A percentile compares a stretch with the other conserved stretches of the same genome.
These are phyloP conservation scores for Dendrocopos noguchii DNA, from an alignment of 2,113 vertebrate genomes.

Conservation along the genomic window DNA sequence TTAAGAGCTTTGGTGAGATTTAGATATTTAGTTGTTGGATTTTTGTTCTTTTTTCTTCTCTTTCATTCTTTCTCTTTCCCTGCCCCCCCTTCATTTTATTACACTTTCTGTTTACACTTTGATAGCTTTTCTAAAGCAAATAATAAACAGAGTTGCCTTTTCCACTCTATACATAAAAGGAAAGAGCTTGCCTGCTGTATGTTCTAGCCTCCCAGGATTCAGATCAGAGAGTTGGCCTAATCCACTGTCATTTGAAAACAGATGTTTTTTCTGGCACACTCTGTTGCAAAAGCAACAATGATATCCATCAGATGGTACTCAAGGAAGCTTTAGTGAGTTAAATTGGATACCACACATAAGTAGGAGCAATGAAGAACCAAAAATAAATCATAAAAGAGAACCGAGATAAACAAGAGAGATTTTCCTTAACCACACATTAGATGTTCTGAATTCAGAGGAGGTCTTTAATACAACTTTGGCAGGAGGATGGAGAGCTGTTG, in stretches of 20 bases:
- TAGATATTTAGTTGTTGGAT: background rate
- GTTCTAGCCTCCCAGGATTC: background rate
- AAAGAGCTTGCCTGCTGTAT: slow-evolving; percentile 3
- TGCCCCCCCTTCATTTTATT: background rate
- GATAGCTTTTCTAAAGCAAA: slow-evolving; percentile 41
- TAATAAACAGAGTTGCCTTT: slow-evolving; percentile 46
- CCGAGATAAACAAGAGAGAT: background rate
- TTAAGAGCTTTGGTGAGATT: background rate
- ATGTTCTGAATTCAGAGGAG: slow-evolving; percentile 15
- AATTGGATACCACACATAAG: slow-evolving; percentile 13
- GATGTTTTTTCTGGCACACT: slow-evolving; percentile 50
- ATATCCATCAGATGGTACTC: slow-evolving; percentile 37
- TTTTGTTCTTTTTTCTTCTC: background rate
- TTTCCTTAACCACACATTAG: background rate
- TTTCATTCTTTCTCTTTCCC: background rate
- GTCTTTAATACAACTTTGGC: slow-evolving; percentile 3
- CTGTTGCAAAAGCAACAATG: slow-evolving; percentile 38
- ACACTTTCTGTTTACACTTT: slow-evolving; percentile 21
- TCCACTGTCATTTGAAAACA: slow-evolving; percentile 57
- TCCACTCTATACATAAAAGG: slow-evolving; percentile 12
- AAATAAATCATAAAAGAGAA: slow-evolving; percentile 27
- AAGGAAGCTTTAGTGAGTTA: slow-evolving; percentile 25
- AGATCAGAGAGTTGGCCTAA: slow-evolving; percentile 52
- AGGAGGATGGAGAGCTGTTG: background rate
- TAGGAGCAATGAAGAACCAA: slow-evolving; percentile 26